phyloP scores from a whole-genome alignment of 2,113 vertebrate species.

The Rynchops niger region DNA sequence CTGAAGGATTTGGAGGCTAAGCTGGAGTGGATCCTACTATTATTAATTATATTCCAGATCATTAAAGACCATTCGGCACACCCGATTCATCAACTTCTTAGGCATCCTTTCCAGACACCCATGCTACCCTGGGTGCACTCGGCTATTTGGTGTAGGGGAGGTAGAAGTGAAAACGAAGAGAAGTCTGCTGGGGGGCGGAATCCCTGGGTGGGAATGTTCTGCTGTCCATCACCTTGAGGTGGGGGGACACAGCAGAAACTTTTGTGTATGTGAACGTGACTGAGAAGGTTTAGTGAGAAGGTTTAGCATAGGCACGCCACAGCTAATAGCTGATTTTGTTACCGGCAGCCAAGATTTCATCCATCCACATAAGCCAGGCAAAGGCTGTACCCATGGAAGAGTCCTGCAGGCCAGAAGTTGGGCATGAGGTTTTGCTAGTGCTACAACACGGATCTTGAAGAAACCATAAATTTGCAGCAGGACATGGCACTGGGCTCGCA shows the following conservation, averaged over 20 bases:
- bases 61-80: not conserved
- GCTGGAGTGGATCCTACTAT: not conserved
- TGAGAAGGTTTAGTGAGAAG: not conserved
- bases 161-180: not conserved
- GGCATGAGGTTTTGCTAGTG: not conserved
- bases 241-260: not conserved
- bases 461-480: not conserved
- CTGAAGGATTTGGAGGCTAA: not conserved
- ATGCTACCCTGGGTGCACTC: not conserved
- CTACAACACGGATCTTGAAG: not conserved
- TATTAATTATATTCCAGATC: not conserved
- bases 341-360: not conserved
- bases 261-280: accelerated
- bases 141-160: not conserved
- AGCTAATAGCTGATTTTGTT: not conserved
- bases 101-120: not conserved
- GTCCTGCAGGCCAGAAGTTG: not conserved
- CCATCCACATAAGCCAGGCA: not conserved
- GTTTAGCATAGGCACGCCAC: accelerated
- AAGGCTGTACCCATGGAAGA: not conserved
- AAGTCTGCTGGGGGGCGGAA: not conserved
- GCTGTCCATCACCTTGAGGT: not conserved
- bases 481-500: accelerated
- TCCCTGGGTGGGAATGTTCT: not conserved
- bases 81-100: not conserved